These are phyloP conservation scores for Hormiphora californensis DNA, from an alignment of 37 sponge, comb jelly and placozoan genomes.

Conservation along the genomic window DNA sequence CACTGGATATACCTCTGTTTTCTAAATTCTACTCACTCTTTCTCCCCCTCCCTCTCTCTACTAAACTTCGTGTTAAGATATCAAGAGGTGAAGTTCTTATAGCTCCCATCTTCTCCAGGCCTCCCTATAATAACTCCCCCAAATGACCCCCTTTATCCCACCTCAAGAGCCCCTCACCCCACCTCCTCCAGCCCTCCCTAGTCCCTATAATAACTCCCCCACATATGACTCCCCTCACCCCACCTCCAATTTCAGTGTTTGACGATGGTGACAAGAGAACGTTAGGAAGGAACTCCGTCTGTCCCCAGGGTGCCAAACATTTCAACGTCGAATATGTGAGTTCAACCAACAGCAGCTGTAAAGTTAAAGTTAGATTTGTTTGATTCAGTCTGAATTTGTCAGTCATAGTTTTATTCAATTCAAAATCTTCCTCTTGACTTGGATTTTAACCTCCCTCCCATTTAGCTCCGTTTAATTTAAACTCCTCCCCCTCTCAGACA, in stretches of 20 bases:
- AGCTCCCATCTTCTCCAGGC: background rate
- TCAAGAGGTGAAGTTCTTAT: too few species aligned
- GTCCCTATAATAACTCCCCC: background rate
- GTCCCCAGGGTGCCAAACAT: slow-evolving; percentile 80
- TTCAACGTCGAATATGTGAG: slow-evolving; percentile 79
- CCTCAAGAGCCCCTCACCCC: background rate
- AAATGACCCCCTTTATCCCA: background rate
- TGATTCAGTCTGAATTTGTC: too few species aligned
- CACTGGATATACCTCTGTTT: too few species aligned
- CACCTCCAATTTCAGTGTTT: slow-evolving; percentile 64
- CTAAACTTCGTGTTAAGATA: too few species aligned
- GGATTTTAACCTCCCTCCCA: too few species aligned
- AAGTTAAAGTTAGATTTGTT: too few species aligned
- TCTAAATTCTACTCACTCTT: too few species aligned
- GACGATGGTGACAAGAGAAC: slow-evolving; percentile 89
- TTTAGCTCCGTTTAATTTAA: too few species aligned
- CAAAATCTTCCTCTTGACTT: too few species aligned
- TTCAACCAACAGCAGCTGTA: too few species aligned
- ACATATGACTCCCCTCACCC: background rate
- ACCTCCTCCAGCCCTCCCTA: background rate
- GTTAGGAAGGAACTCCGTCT: slow-evolving; percentile 72
- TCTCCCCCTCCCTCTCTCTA: too few species aligned
- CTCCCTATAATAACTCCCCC: background rate
- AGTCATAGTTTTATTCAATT: too few species aligned
- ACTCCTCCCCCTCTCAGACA: slow-evolving; percentile 65